phyloP scores from a whole-genome alignment of 2,797 vertebrate species.

The Rallus crepitans region DNA sequence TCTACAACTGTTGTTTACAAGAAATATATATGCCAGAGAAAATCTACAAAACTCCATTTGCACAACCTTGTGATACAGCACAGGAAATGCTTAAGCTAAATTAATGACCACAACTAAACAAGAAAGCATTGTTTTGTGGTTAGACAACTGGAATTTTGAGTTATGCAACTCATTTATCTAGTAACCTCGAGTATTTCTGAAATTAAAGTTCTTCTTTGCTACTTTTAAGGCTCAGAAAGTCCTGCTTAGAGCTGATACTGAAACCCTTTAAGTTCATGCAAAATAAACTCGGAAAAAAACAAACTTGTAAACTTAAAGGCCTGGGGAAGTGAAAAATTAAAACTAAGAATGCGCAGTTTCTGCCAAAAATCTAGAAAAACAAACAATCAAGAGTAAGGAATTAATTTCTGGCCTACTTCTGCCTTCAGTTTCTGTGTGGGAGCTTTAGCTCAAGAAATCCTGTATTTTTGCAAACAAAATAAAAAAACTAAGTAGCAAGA shows the following conservation, averaged over 20 bases:
- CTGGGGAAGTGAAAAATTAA: conserved; percentile 41
- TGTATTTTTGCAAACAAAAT: conserved; percentile 18
- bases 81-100: conserved; percentile 54
- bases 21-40: not conserved
- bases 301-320: conserved; percentile 2
- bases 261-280: not conserved
- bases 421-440: conserved; percentile 1
- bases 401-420: conserved; percentile 24
- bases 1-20: not conserved
- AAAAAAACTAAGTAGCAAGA: not conserved
- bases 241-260: not conserved
- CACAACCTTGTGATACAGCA: not conserved
- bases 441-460: conserved; percentile 12
- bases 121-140: conserved; percentile 47
- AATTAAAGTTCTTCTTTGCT: not conserved
- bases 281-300: conserved; percentile 25
- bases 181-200: not conserved
- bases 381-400: conserved; percentile 47
- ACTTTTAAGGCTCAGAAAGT: not conserved
- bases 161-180: not conserved
- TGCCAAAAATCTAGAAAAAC: conserved; percentile 57
- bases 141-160: not conserved
- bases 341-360: conserved; percentile 48
- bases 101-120: conserved; percentile 29
- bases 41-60: not conserved